phyloP scores from a whole-genome alignment of 2,113 vertebrate species.

The Zosterops lateralis region DNA sequence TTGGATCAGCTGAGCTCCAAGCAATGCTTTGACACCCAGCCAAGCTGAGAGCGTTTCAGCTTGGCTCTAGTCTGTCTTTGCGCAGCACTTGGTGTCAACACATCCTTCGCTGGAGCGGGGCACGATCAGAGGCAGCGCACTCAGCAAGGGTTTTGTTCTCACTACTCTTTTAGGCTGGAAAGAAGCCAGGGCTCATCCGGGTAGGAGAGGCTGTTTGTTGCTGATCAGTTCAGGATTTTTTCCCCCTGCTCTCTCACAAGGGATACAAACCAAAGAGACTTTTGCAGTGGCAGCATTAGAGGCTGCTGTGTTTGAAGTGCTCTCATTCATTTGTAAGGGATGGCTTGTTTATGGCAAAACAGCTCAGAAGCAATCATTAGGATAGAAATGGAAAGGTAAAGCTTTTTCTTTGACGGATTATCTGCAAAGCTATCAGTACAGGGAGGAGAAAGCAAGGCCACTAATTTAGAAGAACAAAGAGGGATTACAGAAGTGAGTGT shows the following conservation, averaged over 20 bases:
- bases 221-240: neutral
- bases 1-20: neutral
- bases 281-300: neutral
- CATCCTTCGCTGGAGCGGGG: neutral
- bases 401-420: neutral
- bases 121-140: rapidly evolving
- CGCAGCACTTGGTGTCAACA: neutral
- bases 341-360: neutral
- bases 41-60: neutral
- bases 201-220: neutral
- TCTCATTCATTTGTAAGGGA: neutral
- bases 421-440: neutral
- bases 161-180: neutral
- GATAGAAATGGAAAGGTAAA: neutral
- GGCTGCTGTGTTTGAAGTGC: neutral
- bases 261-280: neutral
- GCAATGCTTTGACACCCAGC: neutral
- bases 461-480: neutral
- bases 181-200: neutral
- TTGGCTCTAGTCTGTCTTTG: neutral
- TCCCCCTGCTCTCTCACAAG: neutral
- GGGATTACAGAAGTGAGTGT: neutral
- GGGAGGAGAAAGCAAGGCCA: neutral
- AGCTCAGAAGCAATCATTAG: neutral
- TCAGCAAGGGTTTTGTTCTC: neutral